Base-by-base conservation (phyloP, 1,140 invertebrate species). In the Brachionus paranguensis region DNA sequence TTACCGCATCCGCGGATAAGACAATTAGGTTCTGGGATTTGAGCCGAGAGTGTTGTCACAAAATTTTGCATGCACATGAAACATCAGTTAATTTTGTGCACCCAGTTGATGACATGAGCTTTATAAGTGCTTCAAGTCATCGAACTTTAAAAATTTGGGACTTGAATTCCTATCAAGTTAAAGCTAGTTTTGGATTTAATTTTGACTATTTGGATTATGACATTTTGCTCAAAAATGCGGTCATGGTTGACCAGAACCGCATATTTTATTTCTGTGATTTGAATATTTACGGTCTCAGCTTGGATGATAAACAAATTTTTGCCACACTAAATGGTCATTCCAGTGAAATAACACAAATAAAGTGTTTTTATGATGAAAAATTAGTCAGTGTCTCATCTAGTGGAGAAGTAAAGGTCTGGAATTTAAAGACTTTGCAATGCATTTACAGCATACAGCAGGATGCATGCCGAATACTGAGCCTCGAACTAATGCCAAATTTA, bases 11-110 rank as follows among this genome's bases (percentile, higher is more conserved):
- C 3, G 29, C 74, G 11, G 74, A 78, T 53, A 10, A 8, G 27
- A 78, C 74, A n/a, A 53, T 78, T 78, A 43, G 14, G 45, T n/a
- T 78, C 12, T 78, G 74, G 74, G 37, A 78, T 78, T 27, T 78
- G 37, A 17, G 4, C 8, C 3, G n/a, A 14, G 70, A 76, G 8
- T 7, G n/a, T 24, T 41, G 37, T 6, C 3, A 10, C 10, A 76
- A 76, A 47, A 43, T 11, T 20, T 43, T 76, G n/a, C 6, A 41
- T 20, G 70, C 11, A 17, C 70, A 76, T 43, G 8, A 24, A 33
- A 11, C 24, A 12, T 43, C 29, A 10, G 17, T 47, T 1, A 53
- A 27, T 14, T 53, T 12, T 33, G 17, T 78, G 33, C 41, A 41
- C 17, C 11, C 12, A 53, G 3, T 41, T 45, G 47, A 33, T 29